Base-by-base conservation (phyloP, 2,113 vertebrate species). In the Aspidoscelis tigris region DNA sequence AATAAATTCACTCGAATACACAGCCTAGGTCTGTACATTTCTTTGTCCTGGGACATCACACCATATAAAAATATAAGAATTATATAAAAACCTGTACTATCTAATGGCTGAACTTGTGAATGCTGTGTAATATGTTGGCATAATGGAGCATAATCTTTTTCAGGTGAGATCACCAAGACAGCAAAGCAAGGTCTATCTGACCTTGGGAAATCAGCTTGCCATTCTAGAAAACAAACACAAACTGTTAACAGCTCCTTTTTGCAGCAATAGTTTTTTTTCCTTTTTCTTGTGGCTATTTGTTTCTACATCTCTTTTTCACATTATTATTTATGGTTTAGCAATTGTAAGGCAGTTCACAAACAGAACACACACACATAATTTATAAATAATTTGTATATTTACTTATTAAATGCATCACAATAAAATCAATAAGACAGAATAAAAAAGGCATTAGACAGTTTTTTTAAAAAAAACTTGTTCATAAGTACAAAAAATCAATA, bases 131-230 rank as follows among this genome's bases (percentile, higher is more conserved):
- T 24, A 66, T 66, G 22, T 21, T 7, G 20, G 80, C 87, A 22
- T 74, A 44, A 20, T 65, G 80, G n/a, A 43, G 20, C 0, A 9
- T 74, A 86, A 82, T 84, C 78, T n/a, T 91, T 87, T 84, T 84
- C 85, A 86, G 89, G 85, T 74, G 81, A 91, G 50, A 80, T 86
- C 84, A 81, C 65, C 22, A 22, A 84, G 76, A 2, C 1, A 75
- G 58, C 69, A 61, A 77, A 84, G 33, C 80, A 72, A 43, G 22
- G 3, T 76, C 85, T 10, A 70, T 80, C 78, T 82, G 69, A 58
- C 0, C 66, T 76, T 82, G 84, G 89, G 83, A 69, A 82, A 89
- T 8, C 1, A 0, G 0, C 85, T 83, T 69, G 0, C 47, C 8
- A 78, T 72, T 86, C 70, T 47, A 33, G 43, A 87, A 87, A 69